These are phyloP conservation scores for Acheta domesticus DNA, from an alignment of 2,888 invertebrate genomes.

Conservation along the genomic window DNA sequence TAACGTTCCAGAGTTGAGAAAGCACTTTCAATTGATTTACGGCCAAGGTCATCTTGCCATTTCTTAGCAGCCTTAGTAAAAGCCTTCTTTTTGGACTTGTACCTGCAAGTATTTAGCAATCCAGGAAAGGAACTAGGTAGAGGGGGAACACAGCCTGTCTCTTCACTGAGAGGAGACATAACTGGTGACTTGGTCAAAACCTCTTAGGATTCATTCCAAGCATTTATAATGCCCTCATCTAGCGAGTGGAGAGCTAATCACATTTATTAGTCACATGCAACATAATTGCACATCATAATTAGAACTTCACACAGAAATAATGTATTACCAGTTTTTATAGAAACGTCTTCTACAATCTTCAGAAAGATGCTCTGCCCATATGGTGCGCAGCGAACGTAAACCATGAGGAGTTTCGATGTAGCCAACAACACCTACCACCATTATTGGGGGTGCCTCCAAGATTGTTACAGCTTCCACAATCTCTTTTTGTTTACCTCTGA, in stretches of 20 bases:
- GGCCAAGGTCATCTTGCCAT: constrained; percentile 96
- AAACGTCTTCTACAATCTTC: constrained; percentile 98
- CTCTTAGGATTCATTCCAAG: background rate
- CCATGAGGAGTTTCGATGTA: constrained; percentile 99
- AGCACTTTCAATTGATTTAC: constrained; percentile 94
- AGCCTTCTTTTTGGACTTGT: constrained; percentile 99
- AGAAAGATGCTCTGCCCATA: constrained; percentile 98
- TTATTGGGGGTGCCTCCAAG: constrained; percentile 97
- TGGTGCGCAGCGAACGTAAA: constrained; percentile 87
- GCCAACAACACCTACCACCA: constrained; percentile 94
- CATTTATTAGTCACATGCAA: no score
- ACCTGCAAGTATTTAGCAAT: constrained; percentile 62
- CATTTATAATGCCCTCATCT: constrained; percentile 62
- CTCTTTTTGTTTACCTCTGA: constrained; percentile 99
- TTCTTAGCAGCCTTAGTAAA: constrained; percentile 98
- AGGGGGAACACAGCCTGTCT: constrained; percentile 22
- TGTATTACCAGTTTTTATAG: constrained; percentile 97
- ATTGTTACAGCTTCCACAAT: constrained; percentile 98
- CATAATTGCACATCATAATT: no score
- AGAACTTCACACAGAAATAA: background rate
- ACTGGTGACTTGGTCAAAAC: background rate
- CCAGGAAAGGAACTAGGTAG: background rate
- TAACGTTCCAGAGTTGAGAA: constrained; percentile 97
- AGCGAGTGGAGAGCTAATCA: constrained; percentile 65
- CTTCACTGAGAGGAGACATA: constrained; percentile 35